Base-by-base conservation (phyloP, 64 coral and sea anemone species). In the Pachyseris speciosa region DNA sequence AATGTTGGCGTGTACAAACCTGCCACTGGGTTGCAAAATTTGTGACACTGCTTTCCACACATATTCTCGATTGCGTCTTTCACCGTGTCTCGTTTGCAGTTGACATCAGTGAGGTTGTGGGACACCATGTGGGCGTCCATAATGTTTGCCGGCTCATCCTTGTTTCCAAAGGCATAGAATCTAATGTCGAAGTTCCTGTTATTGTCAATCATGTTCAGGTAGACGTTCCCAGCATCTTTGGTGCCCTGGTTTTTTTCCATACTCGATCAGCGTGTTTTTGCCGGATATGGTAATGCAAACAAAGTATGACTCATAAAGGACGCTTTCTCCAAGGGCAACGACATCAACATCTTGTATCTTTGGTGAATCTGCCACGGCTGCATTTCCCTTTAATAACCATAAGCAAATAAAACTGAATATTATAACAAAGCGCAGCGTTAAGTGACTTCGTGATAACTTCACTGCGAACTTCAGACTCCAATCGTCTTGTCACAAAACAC, bases 101-200 rank as follows among this genome's bases (percentile, higher is more conserved):
- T 43, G 72, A 75, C 43, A 15, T 50, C 72, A 4, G 72, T 75
- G 20, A 20, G 72, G 11, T 75, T 75, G 43, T 75, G 72, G 13
- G 72, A 75, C 17, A 75, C 72, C 22, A 75, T 50, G 43, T 75
- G 72, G 15, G 72, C 72, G 43, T 75, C 72, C 72, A 75, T 75
- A 42, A 75, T 75, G 43, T 75, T 75, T 15, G 25, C 72, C 22
- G 49, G 25, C 20, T 92, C 66, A 5, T 92, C 89, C 9, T 73
- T 69, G 53, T 92, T 92, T 30, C 67, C 89, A 92, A 92, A 92
- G 0, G 89, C 59, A 65, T 92, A 92, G 29, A 92, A 92, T 67
- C 89, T 36, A 25, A 85, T 69, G 33, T 74, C 40, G 26, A 59
- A 32, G 32, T 92, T 69, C 26, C 72, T 75, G 72, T 13, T 31